phyloP scores from a whole-genome alignment of 2,888 invertebrate species.

The Microchrysa polita region DNA sequence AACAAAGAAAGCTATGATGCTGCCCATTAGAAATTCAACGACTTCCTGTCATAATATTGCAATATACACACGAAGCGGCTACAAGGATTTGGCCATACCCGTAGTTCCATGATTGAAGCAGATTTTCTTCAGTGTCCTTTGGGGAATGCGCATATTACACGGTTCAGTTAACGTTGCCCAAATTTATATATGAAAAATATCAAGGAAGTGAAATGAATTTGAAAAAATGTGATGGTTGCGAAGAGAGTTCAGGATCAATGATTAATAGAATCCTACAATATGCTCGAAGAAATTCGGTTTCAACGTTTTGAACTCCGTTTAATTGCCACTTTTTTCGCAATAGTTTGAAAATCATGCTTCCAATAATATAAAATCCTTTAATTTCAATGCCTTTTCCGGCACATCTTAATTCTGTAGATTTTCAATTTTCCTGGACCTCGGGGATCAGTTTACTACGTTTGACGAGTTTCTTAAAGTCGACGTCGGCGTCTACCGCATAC shows the following conservation, averaged over 20 bases:
- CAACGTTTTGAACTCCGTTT: neutral
- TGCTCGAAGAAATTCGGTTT: neutral
- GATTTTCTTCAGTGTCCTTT: conserved; percentile 3
- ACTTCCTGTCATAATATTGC: conserved; percentile 36
- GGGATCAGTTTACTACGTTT: conserved; percentile 26
- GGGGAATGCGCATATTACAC: conserved; percentile 31
- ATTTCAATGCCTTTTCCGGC: neutral
- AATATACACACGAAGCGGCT: no score
- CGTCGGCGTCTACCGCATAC: no score
- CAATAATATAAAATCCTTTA: neutral
- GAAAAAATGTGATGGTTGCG: conserved; percentile 4
- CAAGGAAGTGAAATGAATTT: neutral
- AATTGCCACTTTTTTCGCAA: neutral
- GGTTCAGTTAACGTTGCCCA: conserved; percentile 15
- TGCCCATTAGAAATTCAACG: conserved; percentile 35
- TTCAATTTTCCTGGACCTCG: neutral
- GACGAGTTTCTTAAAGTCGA: conserved; percentile 15
- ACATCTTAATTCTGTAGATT: neutral
- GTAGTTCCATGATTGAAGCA: neutral
- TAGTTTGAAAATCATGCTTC: neutral
- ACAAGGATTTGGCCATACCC: no score
- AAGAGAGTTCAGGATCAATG: neutral
- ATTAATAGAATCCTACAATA: neutral
- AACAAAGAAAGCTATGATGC: no score
- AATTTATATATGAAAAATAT: neutral